phyloP scores from a whole-genome alignment of 2,888 invertebrate species.

The Drosophila aldrichi region DNA sequence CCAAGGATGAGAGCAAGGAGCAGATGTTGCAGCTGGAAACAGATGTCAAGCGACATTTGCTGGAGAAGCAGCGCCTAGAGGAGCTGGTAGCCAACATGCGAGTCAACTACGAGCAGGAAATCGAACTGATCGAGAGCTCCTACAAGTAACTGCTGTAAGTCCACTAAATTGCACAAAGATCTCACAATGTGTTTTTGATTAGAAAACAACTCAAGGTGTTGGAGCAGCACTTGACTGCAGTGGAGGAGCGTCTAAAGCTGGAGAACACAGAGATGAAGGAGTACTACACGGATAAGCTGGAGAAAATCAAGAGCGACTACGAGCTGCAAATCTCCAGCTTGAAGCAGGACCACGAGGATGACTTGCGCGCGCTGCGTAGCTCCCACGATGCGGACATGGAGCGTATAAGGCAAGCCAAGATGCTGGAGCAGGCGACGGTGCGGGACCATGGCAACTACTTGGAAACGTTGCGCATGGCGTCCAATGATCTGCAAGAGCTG shows the following conservation, averaged over 20 bases:
- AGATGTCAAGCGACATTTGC: conserved; percentile 81
- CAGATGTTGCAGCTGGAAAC: conserved; percentile 76
- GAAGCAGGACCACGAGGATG: conserved; percentile 80
- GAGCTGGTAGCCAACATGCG: conserved; percentile 84
- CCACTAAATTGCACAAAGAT: neutral
- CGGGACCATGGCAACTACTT: conserved; percentile 84
- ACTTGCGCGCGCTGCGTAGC: conserved; percentile 77
- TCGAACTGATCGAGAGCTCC: conserved; percentile 84
- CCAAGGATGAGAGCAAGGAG: conserved; percentile 31
- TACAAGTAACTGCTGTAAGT: conserved; percentile 77
- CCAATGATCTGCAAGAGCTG: conserved; percentile 81
- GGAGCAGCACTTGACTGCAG: conserved; percentile 78
- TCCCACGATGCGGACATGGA: conserved; percentile 82
- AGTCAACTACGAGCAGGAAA: conserved; percentile 84
- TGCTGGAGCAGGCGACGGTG: conserved; percentile 82
- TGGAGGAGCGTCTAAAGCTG: conserved; percentile 81
- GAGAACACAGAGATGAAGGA: conserved; percentile 78
- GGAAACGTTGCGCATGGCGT: conserved; percentile 82
- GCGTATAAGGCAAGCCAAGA: conserved; percentile 83
- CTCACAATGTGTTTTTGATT: neutral
- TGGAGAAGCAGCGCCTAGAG: conserved; percentile 84
- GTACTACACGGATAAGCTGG: conserved; percentile 79
- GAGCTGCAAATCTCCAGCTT: conserved; percentile 70
- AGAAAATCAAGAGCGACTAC: conserved; percentile 66
- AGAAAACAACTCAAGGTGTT: conserved; percentile 84